Evolutionary conservation across 2,797 vertebrate genomes (phyloP).

Genomic region (Hoplostethus mediterraneus): DNA sequence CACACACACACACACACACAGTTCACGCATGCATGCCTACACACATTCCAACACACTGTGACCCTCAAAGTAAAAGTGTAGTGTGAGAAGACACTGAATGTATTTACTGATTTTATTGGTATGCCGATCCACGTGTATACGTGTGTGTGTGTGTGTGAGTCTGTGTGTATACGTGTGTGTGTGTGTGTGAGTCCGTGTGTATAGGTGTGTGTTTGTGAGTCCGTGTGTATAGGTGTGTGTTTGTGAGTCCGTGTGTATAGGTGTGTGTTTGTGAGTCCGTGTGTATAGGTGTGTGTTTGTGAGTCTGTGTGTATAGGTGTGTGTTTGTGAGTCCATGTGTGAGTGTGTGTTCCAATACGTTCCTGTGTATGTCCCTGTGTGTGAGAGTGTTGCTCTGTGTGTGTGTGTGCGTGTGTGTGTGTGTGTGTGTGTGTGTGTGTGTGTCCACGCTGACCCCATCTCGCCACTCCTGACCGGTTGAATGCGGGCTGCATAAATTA

Average conservation of each 20-base stretch:
- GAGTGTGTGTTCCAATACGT: conserved; percentile 37
- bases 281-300: too few relatives aligned
- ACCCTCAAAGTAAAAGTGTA: conserved; percentile 57
- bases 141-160: too few relatives aligned
- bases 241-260: too few relatives aligned
- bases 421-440: conserved; percentile 42
- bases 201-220: too few relatives aligned
- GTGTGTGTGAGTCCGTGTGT: too few relatives aligned
- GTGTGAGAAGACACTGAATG: conserved; percentile 43
- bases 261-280: too few relatives aligned
- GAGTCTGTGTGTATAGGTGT: too few relatives aligned
- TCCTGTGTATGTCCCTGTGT: conserved; percentile 11
- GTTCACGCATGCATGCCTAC: conserved; percentile 22
- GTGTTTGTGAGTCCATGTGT: conserved; percentile 8
- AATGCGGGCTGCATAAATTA: conserved; percentile 97
- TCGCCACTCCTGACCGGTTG: conserved; percentile 94
- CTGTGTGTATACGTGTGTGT: background rate
- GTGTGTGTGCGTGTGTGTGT: conserved; percentile 24
- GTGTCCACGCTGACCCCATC: conserved; percentile 91
- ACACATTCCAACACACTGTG: conserved; percentile 34
- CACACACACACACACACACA: conserved; percentile 20
- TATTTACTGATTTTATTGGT: conserved; percentile 63
- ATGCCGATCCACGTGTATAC: conserved; percentile 53
- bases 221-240: too few relatives aligned
- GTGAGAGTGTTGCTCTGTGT: background rate